Evolutionary conservation across 2,113 vertebrate species (phyloP).

Genomic region (Phylloscopus trochilus): DNA sequence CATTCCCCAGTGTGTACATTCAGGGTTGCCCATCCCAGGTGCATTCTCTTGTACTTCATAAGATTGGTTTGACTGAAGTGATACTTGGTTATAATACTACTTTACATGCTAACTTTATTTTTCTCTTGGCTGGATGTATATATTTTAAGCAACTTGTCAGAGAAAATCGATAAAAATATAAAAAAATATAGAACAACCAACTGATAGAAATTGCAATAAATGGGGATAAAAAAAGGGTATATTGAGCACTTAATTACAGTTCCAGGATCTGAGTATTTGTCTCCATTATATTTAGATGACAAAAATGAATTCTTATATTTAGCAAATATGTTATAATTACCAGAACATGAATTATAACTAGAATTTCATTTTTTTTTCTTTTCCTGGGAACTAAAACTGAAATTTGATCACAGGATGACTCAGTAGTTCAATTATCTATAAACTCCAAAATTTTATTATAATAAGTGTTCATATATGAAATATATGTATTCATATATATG

Average conservation of each 20-base stretch:
- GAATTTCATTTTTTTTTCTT: not conserved
- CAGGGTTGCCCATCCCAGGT: not conserved
- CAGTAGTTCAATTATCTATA: not conserved
- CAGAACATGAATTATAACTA: not conserved
- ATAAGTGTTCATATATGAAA: not conserved
- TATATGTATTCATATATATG: too few species aligned
- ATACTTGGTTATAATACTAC: not conserved
- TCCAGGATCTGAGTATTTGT: not conserved
- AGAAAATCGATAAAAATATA: not conserved
- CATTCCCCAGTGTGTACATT: not conserved
- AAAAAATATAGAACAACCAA: not conserved
- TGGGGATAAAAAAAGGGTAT: not conserved
- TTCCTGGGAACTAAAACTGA: not conserved
- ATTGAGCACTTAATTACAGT: not conserved
- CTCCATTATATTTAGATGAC: not conserved
- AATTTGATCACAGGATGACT: not conserved
- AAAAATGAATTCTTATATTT: not conserved
- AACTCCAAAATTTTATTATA: not conserved
- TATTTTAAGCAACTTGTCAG: not conserved
- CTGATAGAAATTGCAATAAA: not conserved
- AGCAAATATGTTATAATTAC: not conserved
- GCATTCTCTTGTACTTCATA: not conserved
- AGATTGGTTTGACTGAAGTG: not conserved
- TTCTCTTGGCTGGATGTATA: rapidly evolving
- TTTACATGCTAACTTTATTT: not conserved